Evolutionary conservation across 2,888 invertebrate species (phyloP).

Genomic region (Alcis repandata): DNA sequence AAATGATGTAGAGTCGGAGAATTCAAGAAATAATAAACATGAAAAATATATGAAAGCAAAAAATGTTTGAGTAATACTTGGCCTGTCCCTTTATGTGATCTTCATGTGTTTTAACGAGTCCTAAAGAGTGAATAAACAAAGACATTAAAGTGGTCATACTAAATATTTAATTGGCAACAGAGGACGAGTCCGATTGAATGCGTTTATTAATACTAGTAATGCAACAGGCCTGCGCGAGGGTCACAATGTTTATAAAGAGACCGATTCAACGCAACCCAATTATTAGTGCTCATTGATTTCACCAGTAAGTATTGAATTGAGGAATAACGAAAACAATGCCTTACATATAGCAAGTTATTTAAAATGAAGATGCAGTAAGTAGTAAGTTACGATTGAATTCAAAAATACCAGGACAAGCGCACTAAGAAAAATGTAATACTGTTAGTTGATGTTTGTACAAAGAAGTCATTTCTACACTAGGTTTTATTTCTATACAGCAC

Average conservation of each 20-base stretch:
- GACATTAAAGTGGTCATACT: slow-evolving; percentile 47
- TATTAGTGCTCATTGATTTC: slow-evolving; percentile 27
- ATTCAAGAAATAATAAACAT: background rate
- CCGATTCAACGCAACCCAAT: slow-evolving; percentile 66
- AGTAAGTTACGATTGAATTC: too few relatives aligned
- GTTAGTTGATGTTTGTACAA: too few relatives aligned
- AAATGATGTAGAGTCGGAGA: background rate
- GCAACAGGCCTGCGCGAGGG: slow-evolving; percentile 69
- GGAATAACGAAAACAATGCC: background rate
- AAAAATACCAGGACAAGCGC: too few relatives aligned
- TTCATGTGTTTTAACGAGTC: slow-evolving; percentile 45
- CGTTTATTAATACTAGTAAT: slow-evolving; percentile 66
- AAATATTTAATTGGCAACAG: slow-evolving; percentile 75
- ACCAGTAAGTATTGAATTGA: background rate
- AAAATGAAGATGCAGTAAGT: too few relatives aligned
- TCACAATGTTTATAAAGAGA: slow-evolving; percentile 73
- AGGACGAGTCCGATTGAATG: slow-evolving; percentile 71
- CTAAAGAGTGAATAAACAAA: slow-evolving; percentile 41
- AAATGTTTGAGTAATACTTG: background rate
- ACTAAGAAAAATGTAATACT: too few relatives aligned
- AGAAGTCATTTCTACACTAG: too few relatives aligned
- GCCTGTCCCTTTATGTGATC: slow-evolving; percentile 7
- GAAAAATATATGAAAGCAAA: background rate
- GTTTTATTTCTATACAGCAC: background rate
- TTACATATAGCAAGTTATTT: too few relatives aligned